Conservation (phyloP, 2,113 vertebrate species). For the Spheniscus mendiculus region DNA sequence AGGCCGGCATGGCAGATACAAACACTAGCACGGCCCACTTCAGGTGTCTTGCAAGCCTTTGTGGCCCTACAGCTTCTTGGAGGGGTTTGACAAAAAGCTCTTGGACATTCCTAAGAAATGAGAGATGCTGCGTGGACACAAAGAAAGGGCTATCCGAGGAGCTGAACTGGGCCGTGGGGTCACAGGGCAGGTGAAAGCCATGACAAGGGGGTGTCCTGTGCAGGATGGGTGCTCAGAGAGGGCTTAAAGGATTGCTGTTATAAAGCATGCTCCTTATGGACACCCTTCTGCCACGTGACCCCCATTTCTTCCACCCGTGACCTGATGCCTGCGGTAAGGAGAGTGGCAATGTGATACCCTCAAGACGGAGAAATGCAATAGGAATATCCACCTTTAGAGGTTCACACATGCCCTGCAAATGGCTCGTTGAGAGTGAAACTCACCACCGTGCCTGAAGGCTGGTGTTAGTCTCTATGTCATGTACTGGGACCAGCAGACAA, state of each 20-base stretch:
- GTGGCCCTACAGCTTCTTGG: neutral
- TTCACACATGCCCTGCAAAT: accelerated
- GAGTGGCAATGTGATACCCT: accelerated
- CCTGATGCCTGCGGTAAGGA: neutral
- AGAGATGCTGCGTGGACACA: neutral
- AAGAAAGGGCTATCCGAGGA: neutral
- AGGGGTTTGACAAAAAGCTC: neutral
- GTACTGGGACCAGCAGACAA: neutral
- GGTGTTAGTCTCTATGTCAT: neutral
- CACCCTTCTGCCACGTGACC: accelerated
- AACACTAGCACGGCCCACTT: neutral
- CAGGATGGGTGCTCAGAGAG: neutral
- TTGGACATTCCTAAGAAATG: neutral
- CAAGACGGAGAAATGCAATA: neutral
- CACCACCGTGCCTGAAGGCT: neutral
- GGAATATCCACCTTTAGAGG: neutral
- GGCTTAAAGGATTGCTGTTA: neutral
- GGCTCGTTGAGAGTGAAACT: neutral
- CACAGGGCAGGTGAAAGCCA: neutral
- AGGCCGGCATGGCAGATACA: neutral
- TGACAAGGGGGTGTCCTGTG: neutral
- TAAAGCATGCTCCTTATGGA: neutral
- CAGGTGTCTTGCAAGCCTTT: neutral
- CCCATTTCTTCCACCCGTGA: neutral
- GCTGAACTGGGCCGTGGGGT: neutral